Evolutionary conservation across 2,797 vertebrate genomes (phyloP), one percentile per base, ranked within the genome.

Genomic region (Agapornis canus): DNA sequence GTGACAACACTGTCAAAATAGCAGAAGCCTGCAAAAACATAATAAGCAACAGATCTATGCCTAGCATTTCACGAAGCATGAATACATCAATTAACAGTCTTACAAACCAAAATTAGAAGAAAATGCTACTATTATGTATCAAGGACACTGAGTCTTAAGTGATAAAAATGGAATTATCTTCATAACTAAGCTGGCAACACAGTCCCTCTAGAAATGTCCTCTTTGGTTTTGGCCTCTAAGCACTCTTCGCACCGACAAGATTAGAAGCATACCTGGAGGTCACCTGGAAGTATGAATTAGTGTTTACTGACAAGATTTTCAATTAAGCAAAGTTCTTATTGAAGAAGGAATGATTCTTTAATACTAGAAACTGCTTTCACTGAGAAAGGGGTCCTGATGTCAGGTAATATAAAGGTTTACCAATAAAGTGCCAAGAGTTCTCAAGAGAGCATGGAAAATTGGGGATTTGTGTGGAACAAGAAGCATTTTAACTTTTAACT

Each of bases 401-500:
- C 76, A 96, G 64, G 39, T 80, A 82, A 84, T 86, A 80, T 48
- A 81, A 75, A 93, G 65, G 29, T 42, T 90, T 71, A 61, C 49
- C 35, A 61, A 37, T 61, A 19, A 94, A 89, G 40, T 84, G 43
- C 43, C 88, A 88, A 79, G 47, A 81, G 54, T 83, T 83, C 42
- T 71, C 69, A 83, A 71, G 69, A 91, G 52, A 92, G 63, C 54
- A 86, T 0, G 82, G 73, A 94, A 92, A 92, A 94, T 39, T 70
- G 19, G 17, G 35, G 51, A 90, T 79, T 94, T 94, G 79, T 56
- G 59, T 52, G 47, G 42, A 95, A 95, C 68, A 92, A 87, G 59
- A 79, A 83, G 64, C 20, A 84, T n/a, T n/a, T n/a, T n/a, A n/a
- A 71, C 83, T 89, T 95, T 70, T 54, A 92, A 83, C 66, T 83